These are phyloP conservation scores for Pristionchus mayeri DNA, from an alignment of 2,888 invertebrate species.

Conservation along the genomic window DNA sequence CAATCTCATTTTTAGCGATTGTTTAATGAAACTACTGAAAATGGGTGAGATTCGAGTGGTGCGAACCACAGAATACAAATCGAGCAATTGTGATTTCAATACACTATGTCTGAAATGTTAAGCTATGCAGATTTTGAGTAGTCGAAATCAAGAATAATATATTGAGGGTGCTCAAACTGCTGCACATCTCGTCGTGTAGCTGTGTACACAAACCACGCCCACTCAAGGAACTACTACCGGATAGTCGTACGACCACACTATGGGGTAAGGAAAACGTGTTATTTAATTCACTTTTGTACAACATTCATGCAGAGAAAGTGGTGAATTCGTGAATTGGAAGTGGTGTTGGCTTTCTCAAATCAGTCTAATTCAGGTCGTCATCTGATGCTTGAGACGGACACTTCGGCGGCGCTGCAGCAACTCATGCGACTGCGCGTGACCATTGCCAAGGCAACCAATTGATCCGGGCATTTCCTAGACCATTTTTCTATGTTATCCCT, in stretches of 20 bases:
- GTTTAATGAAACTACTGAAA: too few relatives aligned
- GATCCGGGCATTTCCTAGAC: not conserved
- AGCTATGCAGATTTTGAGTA: too few relatives aligned
- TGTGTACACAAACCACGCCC: slow-evolving; percentile 15
- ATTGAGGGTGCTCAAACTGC: slow-evolving; percentile 4
- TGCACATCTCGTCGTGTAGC: slow-evolving; percentile 13
- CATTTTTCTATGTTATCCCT: too few relatives aligned
- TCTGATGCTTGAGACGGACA: slow-evolving; percentile 42
- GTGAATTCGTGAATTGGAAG: too few relatives aligned
- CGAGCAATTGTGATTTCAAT: too few relatives aligned
- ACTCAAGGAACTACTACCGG: slow-evolving; percentile 29
- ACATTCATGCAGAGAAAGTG: too few relatives aligned
- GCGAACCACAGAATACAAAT: too few relatives aligned
- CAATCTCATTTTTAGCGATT: too few relatives aligned
- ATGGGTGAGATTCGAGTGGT: too few relatives aligned
- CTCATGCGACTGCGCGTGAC: slow-evolving; percentile 38
- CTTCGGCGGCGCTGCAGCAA: slow-evolving; percentile 5
- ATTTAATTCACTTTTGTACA: too few relatives aligned
- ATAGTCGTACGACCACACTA: not conserved
- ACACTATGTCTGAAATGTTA: too few relatives aligned
- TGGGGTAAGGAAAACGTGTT: not conserved
- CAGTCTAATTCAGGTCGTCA: not conserved
- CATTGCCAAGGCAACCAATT: not conserved
- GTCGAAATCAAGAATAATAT: too few relatives aligned
- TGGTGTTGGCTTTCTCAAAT: not conserved